Percentiles rank a stretch among this genome's conserved stretches.
phyloP scores from a whole-genome alignment of 1,140 invertebrate genomes.

The Drosophila nigromelanica region DNA sequence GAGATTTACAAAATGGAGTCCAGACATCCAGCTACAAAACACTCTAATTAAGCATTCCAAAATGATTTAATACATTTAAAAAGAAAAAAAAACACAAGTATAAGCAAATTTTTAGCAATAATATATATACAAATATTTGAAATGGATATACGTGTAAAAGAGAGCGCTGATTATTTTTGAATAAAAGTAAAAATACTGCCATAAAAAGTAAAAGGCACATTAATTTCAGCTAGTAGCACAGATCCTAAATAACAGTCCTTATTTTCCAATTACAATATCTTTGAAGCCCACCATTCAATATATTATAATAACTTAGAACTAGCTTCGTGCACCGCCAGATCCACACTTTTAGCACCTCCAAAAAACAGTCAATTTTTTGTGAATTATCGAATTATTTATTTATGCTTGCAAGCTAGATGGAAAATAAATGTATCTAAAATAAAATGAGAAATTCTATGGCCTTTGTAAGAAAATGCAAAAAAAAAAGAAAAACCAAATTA shows the following conservation, averaged over 20 bases:
- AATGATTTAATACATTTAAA: constrained; percentile 29
- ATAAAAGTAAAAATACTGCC: constrained; percentile 53
- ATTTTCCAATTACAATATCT: constrained; percentile 35
- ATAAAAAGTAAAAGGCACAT: background rate
- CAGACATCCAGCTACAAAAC: constrained; percentile 44
- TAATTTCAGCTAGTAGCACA: constrained; percentile 24
- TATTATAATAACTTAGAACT: constrained; percentile 15
- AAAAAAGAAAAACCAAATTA: constrained; percentile 27
- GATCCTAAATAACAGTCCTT: background rate
- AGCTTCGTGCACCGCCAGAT: constrained; percentile 27
- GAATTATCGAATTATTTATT: constrained; percentile 26
- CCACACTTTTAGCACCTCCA: background rate
- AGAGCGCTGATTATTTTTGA: constrained; percentile 20
- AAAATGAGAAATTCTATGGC: constrained; percentile 54
- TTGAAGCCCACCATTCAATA: constrained; percentile 63
- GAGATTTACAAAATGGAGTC: constrained; percentile 58
- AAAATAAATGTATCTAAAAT: constrained; percentile 48
- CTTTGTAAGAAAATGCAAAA: constrained; percentile 53
- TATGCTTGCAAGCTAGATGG: constrained; percentile 44
- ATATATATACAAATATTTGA: constrained; percentile 34
- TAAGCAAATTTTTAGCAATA: constrained; percentile 56
- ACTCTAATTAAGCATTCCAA: constrained; percentile 61
- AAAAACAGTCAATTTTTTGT: constrained; percentile 25
- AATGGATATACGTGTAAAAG: constrained; percentile 2
- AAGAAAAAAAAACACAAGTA: constrained; percentile 1